Conservation (phyloP, 2,797 vertebrate genomes). For the Peromyscus aztecus region DNA sequence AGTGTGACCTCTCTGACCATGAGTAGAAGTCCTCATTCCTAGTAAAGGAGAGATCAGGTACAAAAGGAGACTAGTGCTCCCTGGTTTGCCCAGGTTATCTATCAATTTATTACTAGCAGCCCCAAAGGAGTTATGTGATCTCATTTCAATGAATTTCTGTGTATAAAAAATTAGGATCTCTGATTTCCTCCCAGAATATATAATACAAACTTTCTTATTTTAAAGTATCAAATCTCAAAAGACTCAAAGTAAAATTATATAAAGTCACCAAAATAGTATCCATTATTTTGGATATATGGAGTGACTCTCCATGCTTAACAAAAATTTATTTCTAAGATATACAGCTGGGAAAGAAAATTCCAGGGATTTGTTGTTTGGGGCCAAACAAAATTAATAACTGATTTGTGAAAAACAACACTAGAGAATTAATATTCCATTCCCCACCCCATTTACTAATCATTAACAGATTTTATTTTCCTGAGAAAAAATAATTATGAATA, state of each 20-base stretch:
- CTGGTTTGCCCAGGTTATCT: slow-evolving; percentile 67
- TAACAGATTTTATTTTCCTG: slow-evolving; percentile 36
- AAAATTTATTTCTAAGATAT: slow-evolving; percentile 14
- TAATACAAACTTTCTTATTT: neutral
- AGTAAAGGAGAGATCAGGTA: slow-evolving; percentile 54
- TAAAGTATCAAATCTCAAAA: slow-evolving; percentile 15
- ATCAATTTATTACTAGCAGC: slow-evolving; percentile 65
- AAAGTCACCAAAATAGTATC: neutral
- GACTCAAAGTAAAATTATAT: neutral
- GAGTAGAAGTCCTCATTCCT: slow-evolving; percentile 47
- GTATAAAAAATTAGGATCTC: neutral
- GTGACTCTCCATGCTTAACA: neutral
- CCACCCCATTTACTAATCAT: slow-evolving; percentile 12
- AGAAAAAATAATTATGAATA: slow-evolving; percentile 51
- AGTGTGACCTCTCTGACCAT: neutral
- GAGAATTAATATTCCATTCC: slow-evolving; percentile 25
- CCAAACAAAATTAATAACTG: neutral
- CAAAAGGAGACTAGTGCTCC: neutral
- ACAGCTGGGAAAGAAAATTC: neutral
- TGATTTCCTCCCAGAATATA: neutral
- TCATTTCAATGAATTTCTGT: neutral
- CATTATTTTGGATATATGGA: neutral
- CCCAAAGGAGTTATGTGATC: slow-evolving; percentile 56
- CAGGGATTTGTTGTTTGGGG: neutral
- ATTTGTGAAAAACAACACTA: neutral